phyloP scores from a whole-genome alignment of 2,113 vertebrate genomes.

The Tyrannus savana region DNA sequence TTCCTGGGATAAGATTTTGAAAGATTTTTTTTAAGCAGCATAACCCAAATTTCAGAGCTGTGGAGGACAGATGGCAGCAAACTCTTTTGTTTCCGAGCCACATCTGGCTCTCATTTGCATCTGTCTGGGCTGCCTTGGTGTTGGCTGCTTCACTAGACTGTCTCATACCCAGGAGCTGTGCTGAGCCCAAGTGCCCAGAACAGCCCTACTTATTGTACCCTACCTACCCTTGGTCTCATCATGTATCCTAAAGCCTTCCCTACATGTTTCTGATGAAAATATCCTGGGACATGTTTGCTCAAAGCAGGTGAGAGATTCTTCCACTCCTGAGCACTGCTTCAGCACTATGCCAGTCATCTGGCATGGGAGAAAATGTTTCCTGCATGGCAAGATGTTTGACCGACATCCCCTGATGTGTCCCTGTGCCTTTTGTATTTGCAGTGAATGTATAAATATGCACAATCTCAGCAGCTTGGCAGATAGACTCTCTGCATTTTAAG shows the following conservation, averaged over 20 bases:
- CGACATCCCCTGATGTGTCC: rapidly evolving
- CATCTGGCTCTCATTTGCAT: neutral
- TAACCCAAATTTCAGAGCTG: neutral
- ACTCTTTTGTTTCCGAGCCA: neutral
- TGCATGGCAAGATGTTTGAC: rapidly evolving
- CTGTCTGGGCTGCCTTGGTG: neutral
- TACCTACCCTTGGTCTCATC: neutral
- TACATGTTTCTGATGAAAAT: neutral
- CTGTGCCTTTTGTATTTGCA: neutral
- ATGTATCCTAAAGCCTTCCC: neutral
- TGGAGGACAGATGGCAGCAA: neutral
- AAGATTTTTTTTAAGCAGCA: neutral
- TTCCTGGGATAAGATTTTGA: neutral
- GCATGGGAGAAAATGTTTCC: neutral
- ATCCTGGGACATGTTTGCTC: neutral
- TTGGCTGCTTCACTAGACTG: neutral
- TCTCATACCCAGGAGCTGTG: neutral
- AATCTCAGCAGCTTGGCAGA: neutral
- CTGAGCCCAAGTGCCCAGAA: neutral
- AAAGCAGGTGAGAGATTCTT: neutral
- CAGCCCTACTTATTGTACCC: neutral
- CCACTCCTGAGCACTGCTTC: neutral
- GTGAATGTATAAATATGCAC: neutral
- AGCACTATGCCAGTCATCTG: neutral
- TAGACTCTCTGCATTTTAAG: neutral